Evolutionary conservation across 1,140 invertebrate species (phyloP).

Genomic region (Plodia interpunctella): DNA sequence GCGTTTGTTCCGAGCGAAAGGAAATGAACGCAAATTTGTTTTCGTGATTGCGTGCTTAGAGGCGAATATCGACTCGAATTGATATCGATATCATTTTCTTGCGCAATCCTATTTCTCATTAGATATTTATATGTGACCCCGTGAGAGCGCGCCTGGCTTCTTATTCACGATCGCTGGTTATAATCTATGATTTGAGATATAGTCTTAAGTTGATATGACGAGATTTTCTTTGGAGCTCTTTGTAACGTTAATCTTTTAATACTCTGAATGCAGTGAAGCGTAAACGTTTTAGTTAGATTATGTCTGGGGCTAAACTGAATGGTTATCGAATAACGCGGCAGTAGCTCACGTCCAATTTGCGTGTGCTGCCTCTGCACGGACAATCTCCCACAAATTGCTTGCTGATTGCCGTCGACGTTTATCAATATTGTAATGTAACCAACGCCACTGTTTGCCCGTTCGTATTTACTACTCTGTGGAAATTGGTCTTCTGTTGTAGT

Average conservation of each 20-base stretch:
- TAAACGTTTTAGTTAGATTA: neutral
- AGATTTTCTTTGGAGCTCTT: slow-evolving; percentile 12
- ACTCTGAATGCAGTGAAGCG: neutral
- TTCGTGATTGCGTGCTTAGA: slow-evolving; percentile 68
- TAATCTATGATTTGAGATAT: slow-evolving; percentile 4
- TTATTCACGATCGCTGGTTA: slow-evolving; percentile 32
- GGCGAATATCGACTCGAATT: slow-evolving; percentile 62
- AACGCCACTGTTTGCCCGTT: slow-evolving; percentile 1
- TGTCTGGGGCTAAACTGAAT: neutral
- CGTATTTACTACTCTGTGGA: slow-evolving; percentile 1
- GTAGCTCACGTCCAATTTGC: slow-evolving; percentile 59
- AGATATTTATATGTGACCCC: slow-evolving; percentile 53
- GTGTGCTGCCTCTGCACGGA: slow-evolving; percentile 56
- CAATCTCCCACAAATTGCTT: slow-evolving; percentile 69
- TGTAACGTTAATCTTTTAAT: slow-evolving; percentile 5
- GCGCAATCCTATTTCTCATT: slow-evolving; percentile 58
- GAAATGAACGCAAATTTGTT: slow-evolving; percentile 75
- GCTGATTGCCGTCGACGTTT: slow-evolving; percentile 65
- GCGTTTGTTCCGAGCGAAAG: slow-evolving; percentile 59
- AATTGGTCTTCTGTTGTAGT: slow-evolving; percentile 12
- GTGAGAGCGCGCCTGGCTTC: slow-evolving; percentile 35
- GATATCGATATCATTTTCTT: slow-evolving; percentile 66
- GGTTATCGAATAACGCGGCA: slow-evolving; percentile 8
- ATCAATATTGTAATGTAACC: slow-evolving; percentile 65
- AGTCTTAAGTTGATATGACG: neutral